These are phyloP conservation scores for Napeogenes inachia DNA, from an alignment of 2,888 invertebrate species.

Conservation along the genomic window DNA sequence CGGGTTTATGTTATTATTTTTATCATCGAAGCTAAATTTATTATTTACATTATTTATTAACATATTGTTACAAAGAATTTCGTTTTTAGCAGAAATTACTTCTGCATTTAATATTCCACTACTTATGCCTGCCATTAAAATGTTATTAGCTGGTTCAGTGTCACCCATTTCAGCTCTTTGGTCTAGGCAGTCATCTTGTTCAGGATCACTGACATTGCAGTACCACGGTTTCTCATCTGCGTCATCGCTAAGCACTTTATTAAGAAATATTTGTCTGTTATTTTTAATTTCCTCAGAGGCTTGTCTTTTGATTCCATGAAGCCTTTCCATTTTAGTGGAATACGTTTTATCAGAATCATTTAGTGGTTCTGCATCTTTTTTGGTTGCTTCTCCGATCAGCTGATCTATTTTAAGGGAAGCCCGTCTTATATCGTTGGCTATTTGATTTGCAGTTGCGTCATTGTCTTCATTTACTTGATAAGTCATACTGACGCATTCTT, in stretches of 20 bases:
- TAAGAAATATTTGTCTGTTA: conserved; percentile 65
- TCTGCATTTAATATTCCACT: conserved; percentile 54
- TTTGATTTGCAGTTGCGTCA: conserved; percentile 74
- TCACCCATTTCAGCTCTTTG: conserved; percentile 53
- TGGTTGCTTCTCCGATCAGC: conserved; percentile 65
- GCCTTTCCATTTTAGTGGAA: conserved; percentile 75
- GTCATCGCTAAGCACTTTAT: conserved; percentile 65
- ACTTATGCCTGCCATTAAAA: conserved; percentile 50
- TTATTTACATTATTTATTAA: conserved; percentile 53
- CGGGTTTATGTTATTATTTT: conserved; percentile 57
- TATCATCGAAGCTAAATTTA: conserved; percentile 52
- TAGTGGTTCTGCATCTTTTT: conserved; percentile 48
- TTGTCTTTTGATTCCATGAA: conserved; percentile 76
- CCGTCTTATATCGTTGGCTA: conserved; percentile 75
- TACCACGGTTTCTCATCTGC: conserved; percentile 71
- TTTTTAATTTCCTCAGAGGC: conserved; percentile 70
- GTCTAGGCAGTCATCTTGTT: conserved; percentile 67
- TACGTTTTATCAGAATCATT: conserved; percentile 71
- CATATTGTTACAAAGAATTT: conserved; percentile 63
- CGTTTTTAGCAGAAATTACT: conserved; percentile 65
- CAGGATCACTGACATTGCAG: conserved; percentile 72
- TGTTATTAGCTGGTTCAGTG: conserved; percentile 62
- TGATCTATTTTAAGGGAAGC: conserved; percentile 78
- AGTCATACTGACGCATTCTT: conserved; percentile 68
- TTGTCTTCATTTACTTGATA: conserved; percentile 75